Base-by-base conservation (phyloP, 2,888 invertebrate species). In the Itoplectis maculator region DNA sequence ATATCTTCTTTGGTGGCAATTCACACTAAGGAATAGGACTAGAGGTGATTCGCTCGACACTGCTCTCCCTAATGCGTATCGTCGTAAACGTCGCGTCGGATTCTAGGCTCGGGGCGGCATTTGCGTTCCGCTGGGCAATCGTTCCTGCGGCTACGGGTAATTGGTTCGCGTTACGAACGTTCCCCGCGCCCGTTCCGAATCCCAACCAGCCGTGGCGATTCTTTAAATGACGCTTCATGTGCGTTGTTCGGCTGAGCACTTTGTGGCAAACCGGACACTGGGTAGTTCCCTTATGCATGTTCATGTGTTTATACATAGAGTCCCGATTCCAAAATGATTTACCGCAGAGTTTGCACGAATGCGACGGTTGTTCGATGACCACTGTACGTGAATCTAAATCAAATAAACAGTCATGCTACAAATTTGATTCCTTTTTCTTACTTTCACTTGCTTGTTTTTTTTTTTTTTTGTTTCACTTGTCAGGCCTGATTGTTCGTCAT, bases 281-380 rank as follows among this genome's bases (percentile, higher is more conserved):
- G 79, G 94, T 94, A 85, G 93, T 93, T 61, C 94, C 94, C 85
- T 93, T 92, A 90, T 94, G 94, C 89, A 93, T 92, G 85, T 94
- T 93, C 92, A 93, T 93, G 90, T 94, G 94, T 88, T 93, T 93
- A 89, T 93, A 93, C 91, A 94, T 92, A 89, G 93, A 93, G 89
- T 93, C 92, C 87, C 93, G 93, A 90, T 93, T 93, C 90, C 93
- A 93, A 91, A 93, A 93, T 77, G 92, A 92, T 91, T 93, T 93
- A 90, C 92, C 93, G 90, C 93, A 93, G 87, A 92, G 91, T 90
- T 91, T 92, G 92, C 93, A 93, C 86, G 92, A 90, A 87, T 92
- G 92, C 89, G 92, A 92, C 86, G 92, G 92, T 88, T 92, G 92
- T 90, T 92, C 92, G 92, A 92, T 91, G 92, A 92, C 90, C 92